A percentile compares a stretch with the other conserved stretches of the same genome.
phyloP scores from a whole-genome alignment of 2,113 vertebrate genomes.

The Tauraco erythrolophus region DNA sequence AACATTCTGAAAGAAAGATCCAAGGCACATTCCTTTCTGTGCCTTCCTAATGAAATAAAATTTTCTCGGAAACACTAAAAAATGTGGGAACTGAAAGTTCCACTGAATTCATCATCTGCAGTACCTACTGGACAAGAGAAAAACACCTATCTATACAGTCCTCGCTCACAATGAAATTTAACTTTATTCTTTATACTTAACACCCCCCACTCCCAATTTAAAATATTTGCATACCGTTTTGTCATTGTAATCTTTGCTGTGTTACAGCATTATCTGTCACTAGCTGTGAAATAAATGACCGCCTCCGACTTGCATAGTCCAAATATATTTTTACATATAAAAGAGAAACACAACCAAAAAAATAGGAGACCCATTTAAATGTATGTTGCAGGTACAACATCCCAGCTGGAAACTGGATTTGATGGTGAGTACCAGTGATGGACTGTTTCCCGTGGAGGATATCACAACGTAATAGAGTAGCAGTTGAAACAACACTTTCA shows the following conservation, averaged over 20 bases:
- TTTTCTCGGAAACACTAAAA: not conserved
- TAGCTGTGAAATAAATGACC: slow-evolving; percentile 32
- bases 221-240: slow-evolving; percentile 16
- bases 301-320: not conserved
- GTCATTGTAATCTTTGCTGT: not conserved
- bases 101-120: not conserved
- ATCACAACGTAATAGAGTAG: slow-evolving; percentile 54
- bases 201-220: not conserved
- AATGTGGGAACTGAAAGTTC: not conserved
- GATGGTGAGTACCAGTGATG: slow-evolving; percentile 61
- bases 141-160: not conserved
- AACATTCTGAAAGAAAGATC: not conserved
- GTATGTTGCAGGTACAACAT: not conserved
- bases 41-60: not conserved
- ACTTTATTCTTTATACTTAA: not conserved
- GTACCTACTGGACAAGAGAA: not conserved
- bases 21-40: not conserved
- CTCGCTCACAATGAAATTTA: not conserved
- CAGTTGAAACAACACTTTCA: slow-evolving; percentile 62
- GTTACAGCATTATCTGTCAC: slow-evolving; percentile 5
- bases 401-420: slow-evolving; percentile 70
- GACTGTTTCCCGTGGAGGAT: slow-evolving; percentile 62
- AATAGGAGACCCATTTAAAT: slow-evolving; percentile 31
- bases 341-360: slow-evolving; percentile 32
- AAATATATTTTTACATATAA: slow-evolving; percentile 41